Evolutionary conservation across 2,113 vertebrate genomes (phyloP), one percentile per base, ranked within the genome.

Genomic region (Candoia aspera): DNA sequence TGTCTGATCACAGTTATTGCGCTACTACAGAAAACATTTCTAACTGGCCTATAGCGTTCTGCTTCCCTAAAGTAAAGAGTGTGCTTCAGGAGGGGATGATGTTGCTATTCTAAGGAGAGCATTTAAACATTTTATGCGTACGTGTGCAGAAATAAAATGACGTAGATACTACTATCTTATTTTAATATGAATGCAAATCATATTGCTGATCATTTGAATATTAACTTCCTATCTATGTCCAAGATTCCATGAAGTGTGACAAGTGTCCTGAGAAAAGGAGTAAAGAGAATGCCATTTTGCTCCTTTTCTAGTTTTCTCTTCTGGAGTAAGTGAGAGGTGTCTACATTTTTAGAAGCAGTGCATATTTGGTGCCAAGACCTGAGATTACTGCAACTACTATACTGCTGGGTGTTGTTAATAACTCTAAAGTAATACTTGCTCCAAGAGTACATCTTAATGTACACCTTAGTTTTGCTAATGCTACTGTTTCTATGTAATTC

Each of bases 121-220:
- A 87, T 95, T 92, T 95, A 59, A 95, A 94, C 96, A 53, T 95
- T 97, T 96, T 96, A 58, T 95, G 93, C 0, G 0, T 92, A 37
- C 90, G 1, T 88, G 13, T 95, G 97, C 95, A 95, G 95, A 97
- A 97, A 89, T 89, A 73, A 90, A 90, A 90, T 87, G 42, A 10
- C 11, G 85, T 92, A 90, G 0, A 9, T 15, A 17, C 37, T 4
- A 24, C 91, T 49, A 86, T 26, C 23, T 37, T 93, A 24, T 37
- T 90, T 53, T 86, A n/a, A 15, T 93, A 23, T 6, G 42, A 64
- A 90, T 83, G 24, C 1, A 59, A 23, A 23, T 6, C 46, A 57
- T 42, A 26, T 29, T 0, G 86, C 26, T 68, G 53, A 42, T 24
- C 26, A 84, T 60, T 68, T 89, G 49, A 42, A n/a, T 88, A 86